Evolutionary conservation across 2,113 vertebrate genomes (phyloP), one percentile per base, ranked within the genome.

Genomic region (Stigmatopora nigra): DNA sequence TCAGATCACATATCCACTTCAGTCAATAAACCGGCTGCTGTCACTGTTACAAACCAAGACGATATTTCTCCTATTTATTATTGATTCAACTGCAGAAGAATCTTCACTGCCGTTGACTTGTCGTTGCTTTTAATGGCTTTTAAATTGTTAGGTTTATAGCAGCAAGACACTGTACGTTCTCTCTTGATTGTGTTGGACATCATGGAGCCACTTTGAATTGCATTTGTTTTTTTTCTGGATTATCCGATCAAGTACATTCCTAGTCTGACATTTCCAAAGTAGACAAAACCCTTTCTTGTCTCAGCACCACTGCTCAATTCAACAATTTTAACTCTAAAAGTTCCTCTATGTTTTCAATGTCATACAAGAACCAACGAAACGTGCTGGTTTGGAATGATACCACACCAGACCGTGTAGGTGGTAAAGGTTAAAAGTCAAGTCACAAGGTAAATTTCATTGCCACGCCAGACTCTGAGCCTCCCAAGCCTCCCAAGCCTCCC

Each of bases 1-100:
- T 76, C 78, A 82, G 84, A 87, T 89, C 88, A 84, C 76, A 79
- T 89, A 82, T 88, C 87, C 72, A 78, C 62, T 70, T 57, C 70
- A 78, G 85, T 88, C 84, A 87, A 86, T 89, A 88, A 79, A 82
- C 56, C 49, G 79, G 74, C 84, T 79, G 73, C 84, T 87, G 79
- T 82, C 82, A 82, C 77, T 82, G 74, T 81, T 79, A 77, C 75
- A 77, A 62, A 82, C 84, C 78, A 78, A 75, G 76, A 75, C 69
- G 67, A 71, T 78, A 74, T 66, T 69, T 65, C 64, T 71, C 63
- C 49, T 47, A 65, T 77, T 68, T 73, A 61, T 72, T 68, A 71
- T 76, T 70, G 69, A 71, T 62, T 72, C 55, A 41, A 76, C 69
- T 61, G 56, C 73, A 38, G 47, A 16, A 25, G 71, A 70, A 81